These are phyloP conservation scores for Silurus asotus DNA, from an alignment of 2,113 vertebrate species.

Conservation along the genomic window DNA sequence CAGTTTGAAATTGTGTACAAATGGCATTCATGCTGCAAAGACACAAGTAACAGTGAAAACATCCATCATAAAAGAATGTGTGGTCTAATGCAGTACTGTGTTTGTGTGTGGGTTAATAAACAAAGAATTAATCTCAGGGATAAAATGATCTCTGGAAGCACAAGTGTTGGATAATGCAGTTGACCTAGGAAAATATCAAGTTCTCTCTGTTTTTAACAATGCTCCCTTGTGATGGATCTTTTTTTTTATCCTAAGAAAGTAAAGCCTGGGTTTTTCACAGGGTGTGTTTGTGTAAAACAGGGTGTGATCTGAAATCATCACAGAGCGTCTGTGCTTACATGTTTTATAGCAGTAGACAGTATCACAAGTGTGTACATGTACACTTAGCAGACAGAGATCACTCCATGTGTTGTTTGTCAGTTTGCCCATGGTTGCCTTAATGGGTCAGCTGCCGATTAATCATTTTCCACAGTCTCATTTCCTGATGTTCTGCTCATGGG, in stretches of 20 bases:
- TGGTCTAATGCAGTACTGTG: background rate
- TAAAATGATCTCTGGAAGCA: slow-evolving; percentile 20
- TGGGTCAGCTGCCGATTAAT: background rate
- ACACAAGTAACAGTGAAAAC: background rate
- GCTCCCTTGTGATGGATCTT: background rate
- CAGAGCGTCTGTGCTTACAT: slow-evolving; percentile 10
- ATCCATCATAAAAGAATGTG: background rate
- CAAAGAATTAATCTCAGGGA: background rate
- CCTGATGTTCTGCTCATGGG: slow-evolving; percentile 7
- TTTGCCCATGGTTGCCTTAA: background rate
- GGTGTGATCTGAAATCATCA: slow-evolving; percentile 21
- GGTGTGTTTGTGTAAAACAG: slow-evolving; percentile 22
- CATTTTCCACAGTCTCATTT: slow-evolving; percentile 22
- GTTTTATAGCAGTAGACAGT: background rate
- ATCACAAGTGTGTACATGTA: slow-evolving; percentile 10
- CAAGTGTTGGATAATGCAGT: background rate
- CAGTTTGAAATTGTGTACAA: background rate
- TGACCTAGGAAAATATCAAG: background rate
- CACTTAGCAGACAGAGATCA: slow-evolving; percentile 1
- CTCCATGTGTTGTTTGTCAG: background rate
- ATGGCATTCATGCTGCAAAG: background rate
- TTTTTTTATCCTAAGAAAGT: background rate
- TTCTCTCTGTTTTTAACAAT: background rate
- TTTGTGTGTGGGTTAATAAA: slow-evolving; percentile 8
- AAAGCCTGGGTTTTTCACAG: background rate